Base-by-base conservation (phyloP, 2,113 vertebrate species). In the Pungitius pungitius region DNA sequence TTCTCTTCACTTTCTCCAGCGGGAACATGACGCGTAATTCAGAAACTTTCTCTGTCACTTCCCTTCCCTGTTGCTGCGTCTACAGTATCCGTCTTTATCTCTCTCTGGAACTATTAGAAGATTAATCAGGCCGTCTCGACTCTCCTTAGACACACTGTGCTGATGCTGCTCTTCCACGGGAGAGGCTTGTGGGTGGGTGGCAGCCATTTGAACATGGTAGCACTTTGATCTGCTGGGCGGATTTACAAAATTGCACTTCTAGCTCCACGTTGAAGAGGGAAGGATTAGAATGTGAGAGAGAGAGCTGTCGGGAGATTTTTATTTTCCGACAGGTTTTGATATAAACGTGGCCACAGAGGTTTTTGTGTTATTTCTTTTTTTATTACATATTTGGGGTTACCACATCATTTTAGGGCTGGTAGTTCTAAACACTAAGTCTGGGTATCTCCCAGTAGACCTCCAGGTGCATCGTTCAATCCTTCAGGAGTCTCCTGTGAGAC, bases 181-280 rank as follows among this genome's bases (percentile, higher is more conserved):
- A 85, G 82, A 87, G 70, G 83, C 65, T 85, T 81, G 87, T 86
- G 85, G 86, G 85, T 79, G 89, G 89, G 82, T 87, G 84, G 87
- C 88, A 88, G 81, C 84, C 82, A 91, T 92, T 91, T 91, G 86
- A 89, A 91, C 81, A 81, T 83, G 83, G 83, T 83, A 81, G 68
- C 66, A 70, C 90, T 92, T 93, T 91, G 89, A 93, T 92, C 89
- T 83, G 39, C 64, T 72, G 78, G 81, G 68, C 33, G 54, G 86
- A 83, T 90, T 91, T 92, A 88, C 90, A 87, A 86, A 92, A 89
- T 82, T 86, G 67, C 82, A 85, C 83, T 87, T 80, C 65, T 55
- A 71, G 85, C 58, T 86, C 57, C 73, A 78, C 73, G 80, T 85
- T 20, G 57, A 76, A 6, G 65, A 55, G 63, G 70, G 62, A 78